Evolutionary conservation across 2,888 invertebrate species (phyloP), one percentile per base, ranked within the genome.

Genomic region (Euzophera pinguis): DNA sequence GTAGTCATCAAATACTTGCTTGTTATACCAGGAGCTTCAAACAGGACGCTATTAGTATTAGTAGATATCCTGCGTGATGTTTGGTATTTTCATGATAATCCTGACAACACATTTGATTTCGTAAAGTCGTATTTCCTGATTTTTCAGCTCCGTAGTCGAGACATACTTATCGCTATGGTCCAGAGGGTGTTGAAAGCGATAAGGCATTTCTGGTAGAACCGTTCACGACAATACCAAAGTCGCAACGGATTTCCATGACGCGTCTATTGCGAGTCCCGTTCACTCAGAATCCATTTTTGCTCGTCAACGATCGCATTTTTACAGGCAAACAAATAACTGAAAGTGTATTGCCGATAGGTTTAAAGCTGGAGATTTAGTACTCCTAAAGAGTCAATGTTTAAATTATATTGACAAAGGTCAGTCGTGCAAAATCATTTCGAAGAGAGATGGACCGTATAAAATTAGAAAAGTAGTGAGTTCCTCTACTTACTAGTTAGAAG

Each of bases 211-310:
- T 63, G 0, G 61, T 63, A 0, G 58, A n/a, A n/a, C n/a, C n/a
- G n/a, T n/a, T n/a, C n/a, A n/a, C n/a, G n/a, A n/a, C n/a, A n/a
- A n/a, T 63, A 1, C 61, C 60, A 2, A 34, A 50, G 12, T 57
- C 60, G 9, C 57, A 61, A 41, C 39, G 61, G 0, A 54, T 0
- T 55, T 29, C 35, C 57, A 61, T n/a, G 59, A 69, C 45, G 60
- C 55, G 0, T 57, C 61, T 0, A 65, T 59, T 0, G 65, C 66
- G 0, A 65, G 63, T 0, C 66, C 69, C 32, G 61, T 63, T 29
- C 64, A 65, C 1, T 47, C 47, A 0, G 59, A 61, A 6, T 7
- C 55, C 7, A 43, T 29, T 0, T 9, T 12, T 12, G 2, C 3
- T 3, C 27, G 43, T 8, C 27, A n/a, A n/a, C 12, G 39, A 7